Evolutionary conservation across 1,140 invertebrate genomes (phyloP), one percentile per base, ranked within the genome.

Genomic region (Lethocerus indicus): DNA sequence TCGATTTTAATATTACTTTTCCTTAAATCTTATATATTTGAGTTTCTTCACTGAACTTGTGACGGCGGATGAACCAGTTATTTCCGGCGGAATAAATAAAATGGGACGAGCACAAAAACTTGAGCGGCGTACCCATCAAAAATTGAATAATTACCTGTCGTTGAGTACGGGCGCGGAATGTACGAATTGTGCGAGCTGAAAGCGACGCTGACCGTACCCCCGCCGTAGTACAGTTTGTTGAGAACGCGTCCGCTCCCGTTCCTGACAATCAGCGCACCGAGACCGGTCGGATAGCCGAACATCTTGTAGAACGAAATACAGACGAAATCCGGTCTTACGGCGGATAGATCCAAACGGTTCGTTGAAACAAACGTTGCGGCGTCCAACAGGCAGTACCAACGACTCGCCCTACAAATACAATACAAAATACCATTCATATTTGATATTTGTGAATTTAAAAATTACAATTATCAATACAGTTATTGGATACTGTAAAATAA

Each of bases 241-340:
- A 94, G 66, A 20, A 76, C 61, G 58, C 71, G 25, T 2, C 68
- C 67, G 56, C 77, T 79, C 1, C 65, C 63, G 59, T 85, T 84
- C 57, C 72, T 76, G 0, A 96, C 79, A 41, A 97, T 58, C 2
- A 97, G 63, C 29, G 87, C 89, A 25, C 92, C 93, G 55, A 86
- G 64, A n/a, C 84, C 93, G 49, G 91, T 95, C 5, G 94, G 93
- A 68, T 83, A 95, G 3, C 94, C 94, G 71, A 98, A 96, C 59
- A 98, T 88, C 74, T 98, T 98, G 67, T 97, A 97, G 69, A 97
- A 97, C 1, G 93, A 97, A 4, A 97, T 29, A 43, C 76, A 78
- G 0, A 95, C 75, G 72, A 95, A 97, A 66, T 97, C 89, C 18
- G 90, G 84, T 54, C 81, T 75, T 36, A 68, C 70, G 13, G 59